Evolutionary conservation across 2,888 invertebrate genomes (phyloP).

Genomic region (Lagria hirta): DNA sequence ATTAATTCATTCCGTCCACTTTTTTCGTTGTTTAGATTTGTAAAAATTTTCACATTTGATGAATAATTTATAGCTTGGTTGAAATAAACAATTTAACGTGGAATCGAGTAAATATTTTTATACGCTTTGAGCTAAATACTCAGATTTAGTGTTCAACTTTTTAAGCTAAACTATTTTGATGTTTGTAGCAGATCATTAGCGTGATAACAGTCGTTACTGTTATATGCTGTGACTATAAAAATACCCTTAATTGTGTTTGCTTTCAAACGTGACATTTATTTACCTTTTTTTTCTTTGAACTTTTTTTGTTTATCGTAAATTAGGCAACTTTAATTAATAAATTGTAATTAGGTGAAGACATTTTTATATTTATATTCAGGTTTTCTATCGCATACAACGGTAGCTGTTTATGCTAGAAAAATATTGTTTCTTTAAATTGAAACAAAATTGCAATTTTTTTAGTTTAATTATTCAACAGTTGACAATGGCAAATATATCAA

Average conservation of each 20-base stretch:
- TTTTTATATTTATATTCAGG: no score
- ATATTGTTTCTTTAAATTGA: no score
- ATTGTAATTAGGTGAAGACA: slow-evolving; percentile 11
- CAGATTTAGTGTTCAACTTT: slow-evolving; percentile 15
- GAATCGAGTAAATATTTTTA: slow-evolving; percentile 34
- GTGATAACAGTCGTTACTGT: slow-evolving; percentile 12
- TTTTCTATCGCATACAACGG: no score
- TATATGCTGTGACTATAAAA: slow-evolving; percentile 20
- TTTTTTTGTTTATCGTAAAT: slow-evolving; percentile 12
- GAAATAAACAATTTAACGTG: slow-evolving; percentile 31
- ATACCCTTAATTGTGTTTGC: slow-evolving; percentile 15
- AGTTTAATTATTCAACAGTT: no score
- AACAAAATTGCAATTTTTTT: no score
- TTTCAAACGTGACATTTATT: slow-evolving; percentile 7
- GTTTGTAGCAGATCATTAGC: slow-evolving; percentile 19
- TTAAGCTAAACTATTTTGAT: slow-evolving; percentile 13
- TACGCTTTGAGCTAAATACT: slow-evolving; percentile 21
- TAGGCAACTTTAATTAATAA: slow-evolving; percentile 11
- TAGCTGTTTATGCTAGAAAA: no score
- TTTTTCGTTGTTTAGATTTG: slow-evolving; percentile 34
- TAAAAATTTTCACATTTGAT: slow-evolving; percentile 32
- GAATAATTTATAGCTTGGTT: slow-evolving; percentile 30
- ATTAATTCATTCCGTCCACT: slow-evolving; percentile 29
- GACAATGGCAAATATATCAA: no score
- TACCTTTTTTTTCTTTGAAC: slow-evolving; percentile 14